Percentiles rank a stretch among this genome's conserved stretches.
These are phyloP conservation scores for Pseudochromis fuscus DNA, from an alignment of 2,797 vertebrate genomes.

Conservation along the genomic window DNA sequence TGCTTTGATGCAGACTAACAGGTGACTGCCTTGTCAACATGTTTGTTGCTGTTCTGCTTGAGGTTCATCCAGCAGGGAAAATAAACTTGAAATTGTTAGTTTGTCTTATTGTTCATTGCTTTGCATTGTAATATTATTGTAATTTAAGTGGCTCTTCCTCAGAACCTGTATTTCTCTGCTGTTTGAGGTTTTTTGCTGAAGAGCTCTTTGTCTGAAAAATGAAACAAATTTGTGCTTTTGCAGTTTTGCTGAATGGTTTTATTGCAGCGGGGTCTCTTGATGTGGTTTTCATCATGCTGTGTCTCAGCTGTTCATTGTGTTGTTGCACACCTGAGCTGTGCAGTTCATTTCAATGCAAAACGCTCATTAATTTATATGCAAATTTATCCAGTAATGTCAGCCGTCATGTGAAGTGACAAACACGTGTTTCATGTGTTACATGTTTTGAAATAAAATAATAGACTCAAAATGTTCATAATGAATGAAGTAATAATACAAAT, in stretches of 20 bases:
- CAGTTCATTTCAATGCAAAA: slow-evolving; percentile 39
- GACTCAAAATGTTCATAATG: no score
- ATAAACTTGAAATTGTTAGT: slow-evolving; percentile 35
- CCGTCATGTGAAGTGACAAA: slow-evolving; percentile 25
- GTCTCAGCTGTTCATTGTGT: slow-evolving; percentile 58
- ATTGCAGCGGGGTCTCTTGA: slow-evolving; percentile 16
- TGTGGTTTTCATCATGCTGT: slow-evolving; percentile 41
- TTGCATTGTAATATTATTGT: slow-evolving; percentile 29
- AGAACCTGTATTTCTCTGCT: slow-evolving; percentile 10
- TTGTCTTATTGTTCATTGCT: slow-evolving; percentile 19
- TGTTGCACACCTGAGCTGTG: slow-evolving; percentile 19
- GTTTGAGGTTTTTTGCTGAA: slow-evolving; percentile 25
- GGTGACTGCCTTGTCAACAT: slow-evolving; percentile 55
- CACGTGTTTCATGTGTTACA: no score
- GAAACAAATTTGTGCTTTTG: slow-evolving; percentile 31
- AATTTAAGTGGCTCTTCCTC: slow-evolving; percentile 26
- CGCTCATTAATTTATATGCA: slow-evolving; percentile 36
- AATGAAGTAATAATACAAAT: no score
- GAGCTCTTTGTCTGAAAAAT: slow-evolving; percentile 32
- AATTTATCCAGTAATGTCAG: slow-evolving; percentile 33
- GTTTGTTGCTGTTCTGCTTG: slow-evolving; percentile 37
- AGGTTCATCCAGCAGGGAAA: slow-evolving; percentile 32
- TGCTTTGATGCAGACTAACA: slow-evolving; percentile 49
- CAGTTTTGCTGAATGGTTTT: slow-evolving; percentile 44
- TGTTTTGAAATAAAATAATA: no score